Evolutionary conservation across 1,140 invertebrate species (phyloP).

Genomic region (Leptinotarsa texana): DNA sequence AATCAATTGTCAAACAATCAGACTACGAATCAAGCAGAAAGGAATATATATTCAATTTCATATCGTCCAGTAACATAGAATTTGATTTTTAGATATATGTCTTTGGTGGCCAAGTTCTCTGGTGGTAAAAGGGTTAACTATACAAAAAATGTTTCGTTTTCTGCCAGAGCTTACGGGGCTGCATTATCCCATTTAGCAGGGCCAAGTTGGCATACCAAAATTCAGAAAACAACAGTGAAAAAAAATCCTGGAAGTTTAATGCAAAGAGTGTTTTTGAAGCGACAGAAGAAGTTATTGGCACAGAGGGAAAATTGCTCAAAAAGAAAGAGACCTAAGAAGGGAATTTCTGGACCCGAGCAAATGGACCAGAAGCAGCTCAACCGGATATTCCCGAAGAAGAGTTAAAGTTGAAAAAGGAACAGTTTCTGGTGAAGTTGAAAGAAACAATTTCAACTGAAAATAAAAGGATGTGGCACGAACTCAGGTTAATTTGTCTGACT

Average conservation of each 20-base stretch:
- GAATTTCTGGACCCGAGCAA: background rate
- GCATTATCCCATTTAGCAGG: background rate
- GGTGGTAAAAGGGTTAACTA: no score
- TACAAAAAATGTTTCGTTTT: no score
- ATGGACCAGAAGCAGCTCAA: constrained; percentile 18
- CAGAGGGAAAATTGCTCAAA: background rate
- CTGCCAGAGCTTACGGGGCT: no score
- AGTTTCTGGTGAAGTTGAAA: constrained; percentile 1
- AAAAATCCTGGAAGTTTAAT: background rate
- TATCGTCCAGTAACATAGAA: background rate
- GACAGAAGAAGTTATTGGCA: constrained; percentile 1
- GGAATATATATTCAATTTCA: background rate
- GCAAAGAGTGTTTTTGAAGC: constrained; percentile 8
- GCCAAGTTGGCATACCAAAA: no score
- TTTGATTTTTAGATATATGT: background rate
- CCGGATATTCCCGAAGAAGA: constrained; percentile 14
- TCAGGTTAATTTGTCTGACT: constrained; percentile 10
- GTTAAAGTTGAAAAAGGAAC: constrained; percentile 10
- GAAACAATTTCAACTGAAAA: constrained; percentile 14
- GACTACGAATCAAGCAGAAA: constrained; percentile 10
- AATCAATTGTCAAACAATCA: background rate
- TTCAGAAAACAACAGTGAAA: no score
- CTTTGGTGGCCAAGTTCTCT: no score
- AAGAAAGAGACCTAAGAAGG: no score
- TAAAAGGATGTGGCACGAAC: constrained; percentile 16